These are phyloP conservation scores for Drosophila fuyamai DNA, from an alignment of 1,140 invertebrate genomes.

Conservation along the genomic window DNA sequence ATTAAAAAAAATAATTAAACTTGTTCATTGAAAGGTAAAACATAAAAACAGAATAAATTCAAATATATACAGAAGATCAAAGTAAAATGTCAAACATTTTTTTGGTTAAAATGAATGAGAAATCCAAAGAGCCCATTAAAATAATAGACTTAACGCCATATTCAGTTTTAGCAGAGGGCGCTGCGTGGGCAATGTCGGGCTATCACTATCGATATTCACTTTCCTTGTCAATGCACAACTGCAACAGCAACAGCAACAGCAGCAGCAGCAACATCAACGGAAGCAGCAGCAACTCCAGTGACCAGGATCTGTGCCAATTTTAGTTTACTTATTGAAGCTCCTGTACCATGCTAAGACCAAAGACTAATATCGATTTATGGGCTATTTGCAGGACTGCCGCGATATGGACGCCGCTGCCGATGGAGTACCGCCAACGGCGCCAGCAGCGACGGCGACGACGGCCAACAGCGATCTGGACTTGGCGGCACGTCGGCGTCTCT, in stretches of 20 bases:
- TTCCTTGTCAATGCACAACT: constrained; percentile 68
- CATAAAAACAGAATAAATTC: no score
- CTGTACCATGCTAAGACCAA: constrained; percentile 14
- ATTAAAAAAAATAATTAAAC: no score
- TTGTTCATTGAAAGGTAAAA: no score
- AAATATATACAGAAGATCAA: no score
- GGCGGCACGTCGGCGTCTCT: constrained; percentile 82
- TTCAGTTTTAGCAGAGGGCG: constrained; percentile 32
- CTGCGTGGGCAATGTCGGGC: constrained; percentile 57
- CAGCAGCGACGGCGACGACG: constrained; percentile 59
- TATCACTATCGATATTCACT: constrained; percentile 67
- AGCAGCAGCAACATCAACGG: constrained; percentile 1
- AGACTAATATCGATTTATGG: constrained; percentile 51
- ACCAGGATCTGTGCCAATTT: constrained; percentile 53
- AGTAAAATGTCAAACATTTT: no score
- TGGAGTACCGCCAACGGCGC: constrained; percentile 72
- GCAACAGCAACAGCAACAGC: constrained; percentile 9
- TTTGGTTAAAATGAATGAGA: not conserved
- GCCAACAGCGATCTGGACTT: constrained; percentile 73
- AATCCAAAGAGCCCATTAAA: not conserved
- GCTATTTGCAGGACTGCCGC: constrained; percentile 51
- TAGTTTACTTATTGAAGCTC: constrained; percentile 45
- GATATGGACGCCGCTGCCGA: constrained; percentile 81
- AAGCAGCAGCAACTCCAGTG: constrained; percentile 6
- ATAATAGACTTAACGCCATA: constrained; percentile 20